A percentile compares a stretch with the other conserved stretches of the same genome.
These are phyloP conservation scores for Drosophila micromelanica DNA, from an alignment of 1,140 invertebrate genomes.

Conservation along the genomic window DNA sequence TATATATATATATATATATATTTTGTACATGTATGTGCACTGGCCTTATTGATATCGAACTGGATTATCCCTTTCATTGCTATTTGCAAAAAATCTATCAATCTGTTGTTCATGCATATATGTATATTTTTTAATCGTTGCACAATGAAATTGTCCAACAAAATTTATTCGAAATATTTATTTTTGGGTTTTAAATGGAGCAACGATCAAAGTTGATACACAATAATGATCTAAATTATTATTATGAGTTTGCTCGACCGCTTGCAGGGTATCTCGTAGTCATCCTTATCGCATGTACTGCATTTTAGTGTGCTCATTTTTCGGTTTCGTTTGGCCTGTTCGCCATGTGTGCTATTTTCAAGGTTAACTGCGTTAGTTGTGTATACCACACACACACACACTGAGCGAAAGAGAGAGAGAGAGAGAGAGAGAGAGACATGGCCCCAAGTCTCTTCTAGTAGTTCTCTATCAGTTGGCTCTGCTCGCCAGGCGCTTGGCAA, in stretches of 20 bases:
- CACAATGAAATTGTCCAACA: too few relatives aligned
- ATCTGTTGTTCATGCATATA: too few relatives aligned
- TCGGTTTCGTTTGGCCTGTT: constrained; percentile 42
- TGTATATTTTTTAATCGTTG: too few relatives aligned
- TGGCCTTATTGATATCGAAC: neutral
- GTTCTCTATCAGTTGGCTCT: constrained; percentile 37
- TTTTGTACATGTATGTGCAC: neutral
- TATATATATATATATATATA: too few relatives aligned
- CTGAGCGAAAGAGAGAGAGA: neutral
- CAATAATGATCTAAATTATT: too few relatives aligned
- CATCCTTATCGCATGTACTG: neutral
- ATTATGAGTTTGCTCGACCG: neutral
- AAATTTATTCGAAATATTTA: too few relatives aligned
- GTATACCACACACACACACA: constrained; percentile 9
- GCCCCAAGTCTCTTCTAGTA: constrained; percentile 19
- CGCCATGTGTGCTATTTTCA: constrained; percentile 75
- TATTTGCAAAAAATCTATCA: too few relatives aligned
- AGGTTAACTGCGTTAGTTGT: constrained; percentile 76
- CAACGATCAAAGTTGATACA: too few relatives aligned
- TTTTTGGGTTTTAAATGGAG: too few relatives aligned
- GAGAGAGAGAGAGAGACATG: neutral
- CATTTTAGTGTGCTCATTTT: constrained; percentile 23
- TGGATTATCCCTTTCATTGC: too few relatives aligned
- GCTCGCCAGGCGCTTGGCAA: constrained; percentile 32
- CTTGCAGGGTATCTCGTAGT: constrained; percentile 11